Conservation (phyloP, 2,888 invertebrate genomes). For the Aporophyla lueneburgensis region DNA sequence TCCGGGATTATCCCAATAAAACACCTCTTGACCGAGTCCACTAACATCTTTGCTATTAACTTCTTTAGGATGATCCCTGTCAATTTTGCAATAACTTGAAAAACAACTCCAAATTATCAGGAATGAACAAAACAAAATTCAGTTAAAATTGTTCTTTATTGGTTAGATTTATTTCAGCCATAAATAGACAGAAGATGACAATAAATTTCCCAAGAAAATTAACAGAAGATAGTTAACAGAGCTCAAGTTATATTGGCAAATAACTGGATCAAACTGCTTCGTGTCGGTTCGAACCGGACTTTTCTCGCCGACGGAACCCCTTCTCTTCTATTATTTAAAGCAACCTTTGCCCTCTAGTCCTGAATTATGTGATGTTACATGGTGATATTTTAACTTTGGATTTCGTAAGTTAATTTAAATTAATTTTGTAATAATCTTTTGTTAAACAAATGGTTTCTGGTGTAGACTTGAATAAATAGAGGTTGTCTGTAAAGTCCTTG, state of each 20-base stretch:
- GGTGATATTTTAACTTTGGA: constrained; percentile 66
- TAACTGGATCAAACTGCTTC: constrained; percentile 69
- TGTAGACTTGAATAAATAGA: constrained; percentile 13
- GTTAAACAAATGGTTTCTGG: constrained; percentile 43
- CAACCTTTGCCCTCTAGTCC: constrained; percentile 69
- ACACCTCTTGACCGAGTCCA: constrained; percentile 84
- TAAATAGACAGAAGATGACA: background rate
- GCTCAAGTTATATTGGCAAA: constrained; percentile 67
- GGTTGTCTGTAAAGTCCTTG: constrained; percentile 2
- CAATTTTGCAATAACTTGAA: constrained; percentile 25
- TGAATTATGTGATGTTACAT: constrained; percentile 69
- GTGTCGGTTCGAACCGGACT: constrained; percentile 69
- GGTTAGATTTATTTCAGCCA: background rate
- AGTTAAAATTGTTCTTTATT: too few species aligned
- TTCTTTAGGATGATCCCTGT: constrained; percentile 53
- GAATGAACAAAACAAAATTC: constrained; percentile 11
- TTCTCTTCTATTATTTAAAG: constrained; percentile 73
- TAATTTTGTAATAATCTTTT: constrained; percentile 57
- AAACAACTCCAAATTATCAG: background rate
- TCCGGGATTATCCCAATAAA: constrained; percentile 89
- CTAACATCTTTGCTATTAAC: constrained; percentile 71
- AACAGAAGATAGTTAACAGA: constrained; percentile 25
- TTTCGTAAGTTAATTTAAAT: constrained; percentile 62
- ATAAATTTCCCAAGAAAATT: constrained; percentile 14
- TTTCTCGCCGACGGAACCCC: constrained; percentile 74